These are phyloP conservation scores for Macaria liturata DNA, from an alignment of 2,888 invertebrate genomes.

Conservation along the genomic window DNA sequence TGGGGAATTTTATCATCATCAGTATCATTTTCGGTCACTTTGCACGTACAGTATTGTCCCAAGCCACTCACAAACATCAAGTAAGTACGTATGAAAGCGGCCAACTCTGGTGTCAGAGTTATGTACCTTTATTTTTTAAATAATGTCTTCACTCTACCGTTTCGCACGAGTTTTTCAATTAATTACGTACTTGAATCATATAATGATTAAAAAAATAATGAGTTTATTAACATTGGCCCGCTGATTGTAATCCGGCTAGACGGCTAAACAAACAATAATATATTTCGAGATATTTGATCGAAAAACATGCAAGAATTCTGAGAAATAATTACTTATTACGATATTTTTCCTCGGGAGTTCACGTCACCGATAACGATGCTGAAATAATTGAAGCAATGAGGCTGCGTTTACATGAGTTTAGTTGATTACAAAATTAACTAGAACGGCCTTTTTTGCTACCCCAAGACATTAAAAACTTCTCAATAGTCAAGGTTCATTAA, in stretches of 20 bases:
- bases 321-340: neutral
- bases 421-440: neutral
- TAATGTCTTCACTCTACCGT: too few relatives aligned
- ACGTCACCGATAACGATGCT: constrained; percentile 11
- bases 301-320: constrained; percentile 6
- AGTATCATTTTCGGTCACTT: too few relatives aligned
- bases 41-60: too few relatives aligned
- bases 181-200: too few relatives aligned
- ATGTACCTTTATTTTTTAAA: too few relatives aligned
- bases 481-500: too few relatives aligned
- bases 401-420: neutral
- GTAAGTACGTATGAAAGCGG: neutral
- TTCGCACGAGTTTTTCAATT: too few relatives aligned
- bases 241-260: constrained; percentile 12
- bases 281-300: constrained; percentile 4
- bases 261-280: constrained; percentile 13
- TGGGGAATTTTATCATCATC: too few relatives aligned
- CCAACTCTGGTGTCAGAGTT: neutral
- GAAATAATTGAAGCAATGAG: constrained; percentile 8
- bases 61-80: neutral
- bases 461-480: too few relatives aligned
- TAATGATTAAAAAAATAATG: neutral
- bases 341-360: too few relatives aligned
- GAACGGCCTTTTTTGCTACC: too few relatives aligned
- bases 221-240: constrained; percentile 3